A percentile compares a stretch with the other conserved stretches of the same genome.
phyloP scores from a whole-genome alignment of 2,888 invertebrate genomes.

The Deilephila elpenor region DNA sequence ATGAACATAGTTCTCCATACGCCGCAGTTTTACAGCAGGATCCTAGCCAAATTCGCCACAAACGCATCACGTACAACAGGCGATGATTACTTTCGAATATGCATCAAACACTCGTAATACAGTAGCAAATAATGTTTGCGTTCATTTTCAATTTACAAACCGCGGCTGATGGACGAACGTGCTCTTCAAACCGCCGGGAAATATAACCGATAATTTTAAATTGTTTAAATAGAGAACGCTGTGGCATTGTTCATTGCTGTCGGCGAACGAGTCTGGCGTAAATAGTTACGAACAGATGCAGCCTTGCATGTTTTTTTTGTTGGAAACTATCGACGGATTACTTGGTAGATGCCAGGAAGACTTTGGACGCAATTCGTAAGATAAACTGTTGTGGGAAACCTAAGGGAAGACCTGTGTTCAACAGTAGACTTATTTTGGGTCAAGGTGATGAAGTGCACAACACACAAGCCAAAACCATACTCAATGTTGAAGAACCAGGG shows the following conservation, averaged over 20 bases:
- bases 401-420: too few relatives aligned
- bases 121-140: neutral
- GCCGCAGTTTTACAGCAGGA: too few relatives aligned
- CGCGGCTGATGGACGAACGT: constrained; percentile 6
- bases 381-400: too few relatives aligned
- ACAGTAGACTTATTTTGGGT: too few relatives aligned
- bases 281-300: neutral
- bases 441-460: too few relatives aligned
- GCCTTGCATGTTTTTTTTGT: neutral
- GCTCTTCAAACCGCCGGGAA: neutral
- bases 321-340: too few relatives aligned
- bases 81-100: neutral
- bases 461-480: too few relatives aligned
- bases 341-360: too few relatives aligned
- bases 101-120: neutral
- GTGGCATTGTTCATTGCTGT: neutral
- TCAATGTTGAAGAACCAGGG: too few relatives aligned
- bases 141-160: neutral
- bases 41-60: too few relatives aligned
- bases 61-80: neutral
- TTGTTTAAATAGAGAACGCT: neutral
- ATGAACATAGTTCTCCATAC: neutral
- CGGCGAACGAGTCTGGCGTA: neutral
- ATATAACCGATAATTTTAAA: neutral
- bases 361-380: too few relatives aligned